Evolutionary conservation across 2,113 vertebrate species (phyloP), one percentile per base, ranked within the genome.

Genomic region (Lasiurus cinereus): DNA sequence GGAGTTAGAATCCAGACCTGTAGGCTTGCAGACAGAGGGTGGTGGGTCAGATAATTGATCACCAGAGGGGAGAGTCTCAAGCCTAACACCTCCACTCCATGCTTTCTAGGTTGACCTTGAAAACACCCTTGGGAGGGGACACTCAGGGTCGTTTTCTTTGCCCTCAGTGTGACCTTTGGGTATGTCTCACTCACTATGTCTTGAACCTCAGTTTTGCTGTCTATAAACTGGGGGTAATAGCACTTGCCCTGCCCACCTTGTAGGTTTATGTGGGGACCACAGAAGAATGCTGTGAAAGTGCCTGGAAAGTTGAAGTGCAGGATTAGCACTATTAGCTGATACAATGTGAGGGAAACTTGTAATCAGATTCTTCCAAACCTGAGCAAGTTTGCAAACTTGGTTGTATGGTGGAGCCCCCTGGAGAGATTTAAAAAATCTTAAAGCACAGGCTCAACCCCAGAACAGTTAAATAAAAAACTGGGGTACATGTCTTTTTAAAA

Each of bases 401-500:
- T 27, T 78, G 62, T 22, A 27, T 0, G 6, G 8, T 29, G 14
- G 22, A 27, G 13, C 24, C 22, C 43, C 43, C 24, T 33, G 12
- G 33, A 77, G 56, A 86, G 43, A 19, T 66, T 84, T 69, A 4
- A 78, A 11, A 56, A 39, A 29, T 70, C 39, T 21, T 80, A 24
- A 33, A 48, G 31, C 31, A 39, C 24, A 33, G 33, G 48, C 15
- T 67, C 11, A 27, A 69, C 5, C 70, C 8, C 24, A 74, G 50
- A 39, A 3, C 18, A 78, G 39, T 10, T 46, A 50, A 62, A 89
- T 21, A 19, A 67, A 67, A 54, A 52, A 11, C 16, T 29, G 46
- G 24, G 56, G 46, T 12, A 91, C 87, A 66, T 31, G 16, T 76
- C 27, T 33, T 54, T 74, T 66, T 66, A 59, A 79, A 96, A 90